phyloP scores from a whole-genome alignment of 2,113 vertebrate genomes.

The Montifringilla adamsi region DNA sequence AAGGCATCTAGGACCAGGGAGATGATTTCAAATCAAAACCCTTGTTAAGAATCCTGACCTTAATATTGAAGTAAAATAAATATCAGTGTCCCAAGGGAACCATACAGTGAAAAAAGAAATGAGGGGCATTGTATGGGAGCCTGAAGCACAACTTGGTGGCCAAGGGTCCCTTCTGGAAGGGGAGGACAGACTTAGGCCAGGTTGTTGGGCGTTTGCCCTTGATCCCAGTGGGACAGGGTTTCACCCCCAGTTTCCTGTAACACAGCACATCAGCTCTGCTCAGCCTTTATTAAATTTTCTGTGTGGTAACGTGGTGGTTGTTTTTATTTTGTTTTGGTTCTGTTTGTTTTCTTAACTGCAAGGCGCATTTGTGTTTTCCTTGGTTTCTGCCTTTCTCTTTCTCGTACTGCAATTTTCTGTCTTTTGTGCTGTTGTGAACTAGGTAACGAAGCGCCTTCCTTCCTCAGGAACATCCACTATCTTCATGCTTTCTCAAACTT shows the following conservation, averaged over 20 bases:
- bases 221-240: not conserved
- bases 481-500: slow-evolving; percentile 99
- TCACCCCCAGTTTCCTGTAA: not conserved
- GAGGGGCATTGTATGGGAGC: not conserved
- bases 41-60: not conserved
- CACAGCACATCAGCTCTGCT: not conserved
- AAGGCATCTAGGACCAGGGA: not conserved
- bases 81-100: not conserved
- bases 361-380: slow-evolving; percentile 62
- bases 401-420: slow-evolving; percentile 74
- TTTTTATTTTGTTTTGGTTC: not conserved
- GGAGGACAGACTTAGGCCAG: not conserved
- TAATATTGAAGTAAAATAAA: not conserved
- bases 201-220: not conserved
- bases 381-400: slow-evolving; percentile 70
- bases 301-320: slow-evolving; percentile 27
- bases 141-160: not conserved
- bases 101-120: not conserved
- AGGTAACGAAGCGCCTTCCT: slow-evolving; percentile 96
- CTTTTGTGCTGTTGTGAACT: slow-evolving; percentile 79
- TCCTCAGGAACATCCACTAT: slow-evolving; percentile 98
- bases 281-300: slow-evolving; percentile 51
- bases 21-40: not conserved
- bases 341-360: slow-evolving; percentile 48
- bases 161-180: not conserved